Percentiles rank a stretch among this genome's conserved stretches.
Conservation (phyloP, 2,888 invertebrate genomes). For the Sepioteuthis lessoniana region DNA sequence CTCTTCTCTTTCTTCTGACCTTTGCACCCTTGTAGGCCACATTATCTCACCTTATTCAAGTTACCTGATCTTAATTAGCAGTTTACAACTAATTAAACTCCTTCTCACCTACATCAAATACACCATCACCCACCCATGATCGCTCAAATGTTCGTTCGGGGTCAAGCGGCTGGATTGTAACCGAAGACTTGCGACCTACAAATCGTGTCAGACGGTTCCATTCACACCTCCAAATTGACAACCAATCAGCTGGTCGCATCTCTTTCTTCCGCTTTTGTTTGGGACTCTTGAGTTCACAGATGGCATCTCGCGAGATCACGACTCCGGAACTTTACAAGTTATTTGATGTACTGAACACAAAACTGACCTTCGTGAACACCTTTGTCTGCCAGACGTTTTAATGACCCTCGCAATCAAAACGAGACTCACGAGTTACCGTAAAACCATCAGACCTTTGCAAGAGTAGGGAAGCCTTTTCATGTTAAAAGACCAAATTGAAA, state of each 20-base stretch:
- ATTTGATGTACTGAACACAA: background rate
- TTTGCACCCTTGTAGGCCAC: background rate
- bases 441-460: too few relatives aligned
- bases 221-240: background rate
- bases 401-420: too few relatives aligned
- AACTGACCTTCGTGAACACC: too few relatives aligned
- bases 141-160: too few relatives aligned
- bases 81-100: background rate
- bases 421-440: too few relatives aligned
- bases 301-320: background rate
- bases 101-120: background rate
- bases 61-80: constrained; percentile 23
- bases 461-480: too few relatives aligned
- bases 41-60: background rate
- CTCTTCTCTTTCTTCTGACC: too few relatives aligned
- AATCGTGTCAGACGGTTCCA: background rate
- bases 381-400: too few relatives aligned
- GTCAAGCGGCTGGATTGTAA: background rate
- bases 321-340: too few relatives aligned
- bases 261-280: background rate
- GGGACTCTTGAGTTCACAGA: background rate
- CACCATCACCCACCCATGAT: background rate
- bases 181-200: background rate
- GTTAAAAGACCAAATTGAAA: too few relatives aligned
- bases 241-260: background rate